Evolutionary conservation across 2,113 vertebrate species (phyloP), one percentile per base, ranked within the genome.

Genomic region (Parotia lawesii): DNA sequence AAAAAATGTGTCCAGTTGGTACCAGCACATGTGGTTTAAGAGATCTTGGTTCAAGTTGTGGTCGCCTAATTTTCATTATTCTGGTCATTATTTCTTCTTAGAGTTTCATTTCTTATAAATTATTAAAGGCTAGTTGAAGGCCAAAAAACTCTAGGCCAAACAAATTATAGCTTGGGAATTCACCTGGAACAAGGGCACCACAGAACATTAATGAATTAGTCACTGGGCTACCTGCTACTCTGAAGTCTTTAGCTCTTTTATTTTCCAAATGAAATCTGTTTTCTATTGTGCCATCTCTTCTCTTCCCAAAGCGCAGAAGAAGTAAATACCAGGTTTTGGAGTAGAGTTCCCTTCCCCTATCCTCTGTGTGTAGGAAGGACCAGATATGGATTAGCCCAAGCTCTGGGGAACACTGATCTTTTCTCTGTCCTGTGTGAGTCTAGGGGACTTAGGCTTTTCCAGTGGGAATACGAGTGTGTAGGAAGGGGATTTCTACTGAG

Each of bases 381-480:
- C 29, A 54, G 14, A 11, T 33, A 14, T 0, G 18, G 57, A n/a
- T 64, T 51, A 75, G 17, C 9, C 27, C 21, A 60, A 4, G 8
- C 15, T 51, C 24, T 65, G 21, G 15, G 23, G 14, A 58, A 4
- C 10, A 9, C 13, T 25, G 3, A 14, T 48, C 17, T 76, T 87
- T 87, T 21, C n/a, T 66, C 19, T 67, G 14, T 48, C 37, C 23
- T 62, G 0, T 31, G 18, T 25, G 18, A 35, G 3, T 38, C 29
- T 29, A 4, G 4, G 42, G 5, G 9, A 72, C 4, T 54, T 45
- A 11, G 0, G 0, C 9, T 67, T 91, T 72, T 57, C 47, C 40
- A 67, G 21, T 11, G 38, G 33, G 24, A 81, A 13, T 7, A 40
- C 5, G 8, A 66, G 20, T 10, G 8, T 47, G 6, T 53, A 42